Evolutionary conservation across 2,113 vertebrate species (phyloP), one percentile per base, ranked within the genome.

Genomic region (Colinus virginianus): DNA sequence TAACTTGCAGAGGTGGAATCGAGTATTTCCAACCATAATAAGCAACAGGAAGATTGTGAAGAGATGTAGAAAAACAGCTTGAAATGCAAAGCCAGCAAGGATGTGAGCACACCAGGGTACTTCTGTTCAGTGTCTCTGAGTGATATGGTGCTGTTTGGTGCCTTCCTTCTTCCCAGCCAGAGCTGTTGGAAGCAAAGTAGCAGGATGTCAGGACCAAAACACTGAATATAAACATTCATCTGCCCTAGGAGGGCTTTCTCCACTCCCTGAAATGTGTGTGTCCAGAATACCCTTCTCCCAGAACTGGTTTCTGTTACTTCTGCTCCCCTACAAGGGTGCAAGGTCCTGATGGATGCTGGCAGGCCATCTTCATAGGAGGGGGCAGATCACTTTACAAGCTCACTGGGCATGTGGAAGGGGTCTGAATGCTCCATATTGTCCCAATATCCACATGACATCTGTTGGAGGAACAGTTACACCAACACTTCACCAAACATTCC

Each of bases 61-160:
- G 48, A 78, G 49, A 43, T 56, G 23, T 38, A 80, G 70, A 71
- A 95, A 82, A 77, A 21, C 13, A 5, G 43, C 34, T 78, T 71
- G 48, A 86, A 78, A 61, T 25, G 49, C 61, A 89, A 56, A 23
- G 3, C 17, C 63, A 14, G 79, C 13, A 53, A 70, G 64, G 32
- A 62, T 32, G 34, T 23, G 56, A 68, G 56, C 5, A 4, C 15
- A 42, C 11, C 25, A 36, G 51, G 32, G 42, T 3, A 63, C 11
- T 2, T 5, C 10, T 46, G 6, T 48, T 48, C 4, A 7, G 0
- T n/a, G 17, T n/a, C 32, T 20, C 36, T 1, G 32, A 43, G 32
- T 48, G 68, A 4, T 32, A 26, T 3, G 8, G 40, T 19, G 40
- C 16, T 25, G 5, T 15, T 61, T 36, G 53, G 53, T 49, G 77